Evolutionary conservation across 2,888 invertebrate genomes (phyloP), one percentile per base, ranked within the genome.

Genomic region (Galerucella nymphaeae): DNA sequence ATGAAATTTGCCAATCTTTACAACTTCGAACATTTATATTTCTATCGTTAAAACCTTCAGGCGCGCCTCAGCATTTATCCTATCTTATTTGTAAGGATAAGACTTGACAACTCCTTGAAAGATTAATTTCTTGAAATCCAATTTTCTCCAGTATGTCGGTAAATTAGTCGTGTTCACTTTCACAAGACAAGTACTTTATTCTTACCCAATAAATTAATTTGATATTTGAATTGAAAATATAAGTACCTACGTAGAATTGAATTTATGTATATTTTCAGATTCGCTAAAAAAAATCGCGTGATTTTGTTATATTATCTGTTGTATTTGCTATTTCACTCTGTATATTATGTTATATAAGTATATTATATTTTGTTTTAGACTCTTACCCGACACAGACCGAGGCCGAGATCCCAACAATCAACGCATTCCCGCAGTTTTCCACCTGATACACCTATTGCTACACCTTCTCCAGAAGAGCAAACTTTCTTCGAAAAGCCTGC

Each of bases 361-460:
- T 8, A 38, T 38, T 38, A n/a, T 62, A 41, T 13, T 53, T n/a
- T 18, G 9, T 82, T 85, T 0, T 87, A 91, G 88, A 89, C 90
- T 71, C 88, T 94, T 82, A 89, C 90, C 58, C 88, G 90, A 72
- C 89, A 92, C 87, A 86, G 90, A 86, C 87, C 90, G 83, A 81
- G 91, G 85, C 86, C 90, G 83, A 84, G 90, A 85, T 87, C 91
- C 83, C 86, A 89, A 83, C 84, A 90, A 55, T 88, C 87, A 77
- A 91, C 92, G 80, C 92, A 91, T 89, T 94, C 94, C 41, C 89
- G 94, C 53, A 94, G 90, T 87, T 95, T 90, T 86, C 93, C 87
- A 77, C 91, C 89, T 77, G 87, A 89, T 79, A 78, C 80, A 1
- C 80, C 81, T 1, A 68, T 53, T 30, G 70, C 73, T 8, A 62